Evolutionary conservation across 1,140 invertebrate species (phyloP).

Genomic region (Drosophila sproati): DNA sequence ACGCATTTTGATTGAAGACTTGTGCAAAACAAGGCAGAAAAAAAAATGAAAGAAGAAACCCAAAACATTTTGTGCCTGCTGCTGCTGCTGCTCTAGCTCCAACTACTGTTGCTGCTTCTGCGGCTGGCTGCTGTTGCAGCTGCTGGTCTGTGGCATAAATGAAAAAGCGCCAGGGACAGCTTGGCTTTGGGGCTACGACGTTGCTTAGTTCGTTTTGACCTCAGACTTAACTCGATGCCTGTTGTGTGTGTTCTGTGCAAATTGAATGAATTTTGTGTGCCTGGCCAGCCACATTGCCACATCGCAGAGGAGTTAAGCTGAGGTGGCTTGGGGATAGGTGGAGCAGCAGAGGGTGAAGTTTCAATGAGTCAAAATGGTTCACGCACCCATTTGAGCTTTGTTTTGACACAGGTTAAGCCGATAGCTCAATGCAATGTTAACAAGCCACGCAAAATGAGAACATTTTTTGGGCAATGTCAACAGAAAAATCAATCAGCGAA

Average conservation of each 20-base stretch:
- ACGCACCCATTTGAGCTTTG: background rate
- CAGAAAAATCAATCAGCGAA: background rate
- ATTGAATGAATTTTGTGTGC: conserved; percentile 71
- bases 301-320: background rate
- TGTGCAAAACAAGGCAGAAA: background rate
- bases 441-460: conserved; percentile 18
- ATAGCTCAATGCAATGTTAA: conserved; percentile 7
- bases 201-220: conserved; percentile 27
- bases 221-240: conserved; percentile 28
- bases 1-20: conserved; percentile 82
- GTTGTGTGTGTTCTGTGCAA: conserved; percentile 54
- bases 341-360: background rate
- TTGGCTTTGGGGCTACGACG: conserved; percentile 13
- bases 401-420: conserved; percentile 12
- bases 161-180: conserved; percentile 31
- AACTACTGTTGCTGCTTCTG: background rate
- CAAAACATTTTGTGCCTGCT: conserved; percentile 5
- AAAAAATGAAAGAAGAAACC: conserved; percentile 47
- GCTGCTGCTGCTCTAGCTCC: background rate
- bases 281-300: background rate
- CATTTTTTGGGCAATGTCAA: conserved; percentile 5
- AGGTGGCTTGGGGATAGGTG: background rate
- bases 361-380: conserved; percentile 1
- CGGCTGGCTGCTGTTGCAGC: too few species aligned
- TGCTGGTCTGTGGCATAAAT: conserved; percentile 12